Evolutionary conservation across 2,888 invertebrate genomes (phyloP), one percentile per base, ranked within the genome.

Genomic region (Euplagia quadripunctaria): DNA sequence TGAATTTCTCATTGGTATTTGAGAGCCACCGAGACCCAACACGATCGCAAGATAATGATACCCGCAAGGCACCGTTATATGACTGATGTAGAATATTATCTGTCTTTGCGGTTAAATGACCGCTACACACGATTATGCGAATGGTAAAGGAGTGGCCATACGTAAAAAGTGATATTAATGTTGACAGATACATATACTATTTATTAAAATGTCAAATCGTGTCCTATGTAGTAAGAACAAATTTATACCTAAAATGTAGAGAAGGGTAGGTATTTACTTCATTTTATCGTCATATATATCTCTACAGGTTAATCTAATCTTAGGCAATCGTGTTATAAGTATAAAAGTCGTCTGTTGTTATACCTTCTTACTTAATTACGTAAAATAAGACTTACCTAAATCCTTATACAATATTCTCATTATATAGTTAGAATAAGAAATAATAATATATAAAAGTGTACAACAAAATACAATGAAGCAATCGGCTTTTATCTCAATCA

Each of bases 1-100:
- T 76, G 81, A 80, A 84, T 85, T 80, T 77, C 80, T 82, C 80
- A 79, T 77, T 79, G 73, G 68, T 70, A 79, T 72, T 77, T 73
- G 70, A 76, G 76, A 78, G 68, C 71, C 71, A 69, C 75, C 72
- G 69, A 61, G 61, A 61, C 20, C 55, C 43, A 68, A 43, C 55
- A 68, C 42, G 81, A 81, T 83, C 82, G 61, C 70, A 69, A 79
- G 85, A 74, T 85, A 82, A 78, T 79, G 70, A 81, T 81, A 74
- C 65, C 75, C 75, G 70, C 71, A 76, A 78, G 73, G 64, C 74
- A 77, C 76, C 72, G 76, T 70, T 83, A 64, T 76, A 77, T 69
- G 61, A 73, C 63, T 73, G 73, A 77, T 73, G 78, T 79, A 72
- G 76, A 84, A 75, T 81, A 85, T 76, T 79, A 67, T 81, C 68